Evolutionary conservation across 37 sponge, comb jelly and placozoan genomes (phyloP).

Genomic region (Cladorhizidae sp.): DNA sequence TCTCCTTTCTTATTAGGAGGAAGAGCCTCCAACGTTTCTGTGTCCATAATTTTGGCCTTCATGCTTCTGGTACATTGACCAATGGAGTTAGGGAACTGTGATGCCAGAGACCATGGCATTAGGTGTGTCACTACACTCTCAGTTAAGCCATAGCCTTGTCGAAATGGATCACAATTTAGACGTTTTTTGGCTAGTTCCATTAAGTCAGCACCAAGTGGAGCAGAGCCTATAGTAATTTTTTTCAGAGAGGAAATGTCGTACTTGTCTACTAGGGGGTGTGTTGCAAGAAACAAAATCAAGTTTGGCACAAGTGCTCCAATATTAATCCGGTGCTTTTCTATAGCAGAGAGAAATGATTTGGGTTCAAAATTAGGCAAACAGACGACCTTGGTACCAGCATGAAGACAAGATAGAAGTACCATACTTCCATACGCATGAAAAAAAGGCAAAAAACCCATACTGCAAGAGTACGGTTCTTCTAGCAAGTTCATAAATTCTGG

Average conservation of each 20-base stretch:
- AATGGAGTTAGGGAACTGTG: conserved; percentile 54
- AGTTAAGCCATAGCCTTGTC: conserved; percentile 85
- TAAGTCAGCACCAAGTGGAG: conserved; percentile 83
- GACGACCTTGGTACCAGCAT: conserved; percentile 57
- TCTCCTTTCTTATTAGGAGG: conserved; percentile 70
- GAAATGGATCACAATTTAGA: conserved; percentile 26
- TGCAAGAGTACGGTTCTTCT: too few species aligned
- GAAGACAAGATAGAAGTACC: conserved; percentile 40
- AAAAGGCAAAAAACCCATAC: too few species aligned
- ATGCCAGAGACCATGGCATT: conserved; percentile 5
- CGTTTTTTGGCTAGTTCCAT: conserved; percentile 41
- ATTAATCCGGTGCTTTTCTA: conserved; percentile 46
- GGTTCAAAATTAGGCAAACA: too few species aligned
- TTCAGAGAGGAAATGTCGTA: conserved; percentile 73
- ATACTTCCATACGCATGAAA: conserved; percentile 87
- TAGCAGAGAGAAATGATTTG: too few species aligned
- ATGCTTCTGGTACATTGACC: conserved; percentile 58
- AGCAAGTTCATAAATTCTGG: too few species aligned
- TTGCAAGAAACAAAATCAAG: conserved; percentile 81
- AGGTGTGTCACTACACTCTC: conserved; percentile 80
- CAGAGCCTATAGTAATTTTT: conserved; percentile 74
- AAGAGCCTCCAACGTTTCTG: conserved; percentile 41
- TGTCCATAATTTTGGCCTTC: too few species aligned
- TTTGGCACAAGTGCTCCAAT: conserved; percentile 77
- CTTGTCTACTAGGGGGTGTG: conserved; percentile 75